phyloP scores from a whole-genome alignment of 2,888 invertebrate species.

The Stenurella melanura region DNA sequence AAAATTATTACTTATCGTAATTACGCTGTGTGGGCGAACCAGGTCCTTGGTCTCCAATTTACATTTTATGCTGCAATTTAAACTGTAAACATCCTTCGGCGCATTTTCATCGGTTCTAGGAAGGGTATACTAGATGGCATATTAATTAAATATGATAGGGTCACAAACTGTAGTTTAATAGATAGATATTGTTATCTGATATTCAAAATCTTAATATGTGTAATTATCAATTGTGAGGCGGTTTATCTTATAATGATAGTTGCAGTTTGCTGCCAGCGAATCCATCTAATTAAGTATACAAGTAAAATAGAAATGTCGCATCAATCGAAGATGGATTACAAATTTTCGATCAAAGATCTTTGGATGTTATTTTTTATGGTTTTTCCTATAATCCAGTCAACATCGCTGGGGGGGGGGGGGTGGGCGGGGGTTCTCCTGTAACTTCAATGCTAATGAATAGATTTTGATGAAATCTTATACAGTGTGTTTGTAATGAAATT shows the following conservation, averaged over 20 bases:
- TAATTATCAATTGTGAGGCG: neutral
- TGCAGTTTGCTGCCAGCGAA: no score
- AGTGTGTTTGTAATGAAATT: no score
- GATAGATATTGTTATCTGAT: neutral
- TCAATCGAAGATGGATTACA: no score
- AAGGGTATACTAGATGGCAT: neutral
- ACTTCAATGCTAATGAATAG: no score
- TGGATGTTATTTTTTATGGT: no score
- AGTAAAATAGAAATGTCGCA: no score
- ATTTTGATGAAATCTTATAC: no score
- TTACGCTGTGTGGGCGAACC: neutral
- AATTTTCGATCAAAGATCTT: no score
- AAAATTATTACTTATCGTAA: constrained; percentile 1
- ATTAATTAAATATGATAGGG: neutral
- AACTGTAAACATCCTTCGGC: neutral
- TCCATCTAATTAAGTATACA: no score
- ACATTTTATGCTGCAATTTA: constrained; percentile 1
- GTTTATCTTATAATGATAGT: neutral
- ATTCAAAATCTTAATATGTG: neutral
- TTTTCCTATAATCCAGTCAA: no score
- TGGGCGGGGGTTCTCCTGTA: no score
- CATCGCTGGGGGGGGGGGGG: no score
- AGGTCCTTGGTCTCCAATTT: neutral
- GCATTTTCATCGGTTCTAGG: neutral
- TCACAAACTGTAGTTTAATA: neutral